Evolutionary conservation across 2,888 invertebrate genomes (phyloP).

Genomic region (Orchesellides sinensis): DNA sequence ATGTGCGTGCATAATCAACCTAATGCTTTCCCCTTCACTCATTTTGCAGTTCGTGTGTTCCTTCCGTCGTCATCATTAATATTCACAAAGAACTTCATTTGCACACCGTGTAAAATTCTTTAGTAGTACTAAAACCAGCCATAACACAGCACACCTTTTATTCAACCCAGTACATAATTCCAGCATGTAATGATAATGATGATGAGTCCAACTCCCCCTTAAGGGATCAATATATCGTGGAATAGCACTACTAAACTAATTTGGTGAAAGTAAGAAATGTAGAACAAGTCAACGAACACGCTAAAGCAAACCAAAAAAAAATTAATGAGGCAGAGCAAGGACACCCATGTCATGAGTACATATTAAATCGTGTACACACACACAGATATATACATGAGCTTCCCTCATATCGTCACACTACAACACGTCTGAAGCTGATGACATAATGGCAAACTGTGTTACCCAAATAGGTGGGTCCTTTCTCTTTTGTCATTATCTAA

Average conservation of each 20-base stretch:
- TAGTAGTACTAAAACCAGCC: too few species aligned
- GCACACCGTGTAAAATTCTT: too few species aligned
- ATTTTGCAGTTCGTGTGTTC: too few species aligned
- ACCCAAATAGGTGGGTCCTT: constrained; percentile 10
- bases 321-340: constrained; percentile 27
- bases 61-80: too few species aligned
- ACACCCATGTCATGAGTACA: constrained; percentile 27
- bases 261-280: not conserved
- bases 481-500: constrained; percentile 47
- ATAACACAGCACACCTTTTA: too few species aligned
- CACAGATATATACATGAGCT: too few species aligned
- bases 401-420: not conserved
- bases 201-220: too few species aligned
- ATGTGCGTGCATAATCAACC: too few species aligned
- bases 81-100: too few species aligned
- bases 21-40: too few species aligned
- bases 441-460: constrained; percentile 4
- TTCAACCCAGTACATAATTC: too few species aligned
- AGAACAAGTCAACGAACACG: constrained; percentile 8
- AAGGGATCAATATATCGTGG: constrained; percentile 1
- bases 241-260: not conserved
- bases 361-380: not conserved
- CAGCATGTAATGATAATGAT: not conserved
- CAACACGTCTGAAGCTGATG: not conserved
- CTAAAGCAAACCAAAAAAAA: not conserved